Evolutionary conservation across 2,888 invertebrate genomes (phyloP), one percentile per base, ranked within the genome.

Genomic region (Drosophila limbata): DNA sequence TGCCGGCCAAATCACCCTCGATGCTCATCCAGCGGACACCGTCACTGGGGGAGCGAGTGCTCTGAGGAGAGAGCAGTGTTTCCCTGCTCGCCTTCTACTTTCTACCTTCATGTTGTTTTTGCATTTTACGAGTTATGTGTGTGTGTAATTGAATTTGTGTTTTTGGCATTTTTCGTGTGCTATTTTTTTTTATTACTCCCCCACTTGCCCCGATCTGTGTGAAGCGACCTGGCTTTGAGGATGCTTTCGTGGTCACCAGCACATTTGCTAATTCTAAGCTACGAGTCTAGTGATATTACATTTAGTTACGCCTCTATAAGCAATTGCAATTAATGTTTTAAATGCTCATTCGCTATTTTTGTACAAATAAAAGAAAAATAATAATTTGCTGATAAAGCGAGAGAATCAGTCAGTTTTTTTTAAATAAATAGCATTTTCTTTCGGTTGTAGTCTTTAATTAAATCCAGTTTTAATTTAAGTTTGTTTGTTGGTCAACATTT

Each of bases 21-120:
- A 81, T 92, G 80, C 88, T 93, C 44, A 92, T 93, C 65, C 90
- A 92, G 73, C 86, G 93, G 64, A 91, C 92, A 37, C 90, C 93
- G 2, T 92, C 92, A 47, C 67, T 92, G 81, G 93, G 93, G 59
- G 93, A 93, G 81, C 89, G 93, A 63, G 93, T 93, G 63, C 92
- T 93, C 53, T 92, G 88, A 92, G 77, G 57, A 19, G 35, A 1
- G 13, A 3, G 25, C 4, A n/a, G 8, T 45, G 19, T 11, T 19
- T 15, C 19, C 17, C 31, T 31, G 45, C 11, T 6, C 6, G 25
- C 25, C 5, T 25, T 25, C 25, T 25, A 25, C 17, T 4, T 40
- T 40, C 35, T 28, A 53, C 31, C 31, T 44, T 13, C 21, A 45
- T 52, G 37, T 60, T 52, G 53, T 69, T 76, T 63, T 73, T 81